These are phyloP conservation scores for Ladona fulva DNA, from an alignment of 1,140 invertebrate genomes.

Conservation along the genomic window DNA sequence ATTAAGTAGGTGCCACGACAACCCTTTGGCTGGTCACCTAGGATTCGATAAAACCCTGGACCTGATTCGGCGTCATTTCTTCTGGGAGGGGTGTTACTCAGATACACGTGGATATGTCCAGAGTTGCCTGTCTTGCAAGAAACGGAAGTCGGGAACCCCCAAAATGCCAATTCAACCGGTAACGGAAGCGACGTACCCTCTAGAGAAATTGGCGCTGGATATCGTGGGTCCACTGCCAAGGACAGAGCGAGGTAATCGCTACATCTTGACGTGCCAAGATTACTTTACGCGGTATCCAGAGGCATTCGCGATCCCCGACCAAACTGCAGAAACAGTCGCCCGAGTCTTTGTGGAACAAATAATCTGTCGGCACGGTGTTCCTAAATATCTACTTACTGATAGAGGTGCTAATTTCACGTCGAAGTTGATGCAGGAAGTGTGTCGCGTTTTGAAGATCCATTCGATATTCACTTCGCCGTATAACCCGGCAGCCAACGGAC, in stretches of 20 bases:
- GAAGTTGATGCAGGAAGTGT: neutral
- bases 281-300: slow-evolving; percentile 36
- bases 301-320: slow-evolving; percentile 28
- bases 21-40: too few relatives aligned
- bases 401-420: slow-evolving; percentile 31
- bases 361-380: slow-evolving; percentile 31
- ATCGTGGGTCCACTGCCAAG: too few relatives aligned
- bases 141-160: neutral
- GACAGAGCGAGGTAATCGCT: neutral
- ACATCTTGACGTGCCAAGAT: neutral
- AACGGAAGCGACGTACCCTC: neutral
- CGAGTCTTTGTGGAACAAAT: slow-evolving; percentile 31
- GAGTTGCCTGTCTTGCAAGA: neutral
- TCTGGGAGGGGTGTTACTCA: neutral
- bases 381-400: slow-evolving; percentile 30
- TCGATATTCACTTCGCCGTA: neutral
- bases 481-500: neutral
- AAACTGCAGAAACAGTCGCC: slow-evolving; percentile 30
- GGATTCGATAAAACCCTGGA: too few relatives aligned
- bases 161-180: neutral
- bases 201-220: neutral
- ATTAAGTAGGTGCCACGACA: neutral
- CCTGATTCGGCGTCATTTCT: too few relatives aligned
- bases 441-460: neutral
- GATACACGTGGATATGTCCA: neutral